A percentile compares a stretch with the other conserved stretches of the same genome.
phyloP scores from a whole-genome alignment of 35 echinoderm and acorn worm species.

The Nesometra sesokonis region DNA sequence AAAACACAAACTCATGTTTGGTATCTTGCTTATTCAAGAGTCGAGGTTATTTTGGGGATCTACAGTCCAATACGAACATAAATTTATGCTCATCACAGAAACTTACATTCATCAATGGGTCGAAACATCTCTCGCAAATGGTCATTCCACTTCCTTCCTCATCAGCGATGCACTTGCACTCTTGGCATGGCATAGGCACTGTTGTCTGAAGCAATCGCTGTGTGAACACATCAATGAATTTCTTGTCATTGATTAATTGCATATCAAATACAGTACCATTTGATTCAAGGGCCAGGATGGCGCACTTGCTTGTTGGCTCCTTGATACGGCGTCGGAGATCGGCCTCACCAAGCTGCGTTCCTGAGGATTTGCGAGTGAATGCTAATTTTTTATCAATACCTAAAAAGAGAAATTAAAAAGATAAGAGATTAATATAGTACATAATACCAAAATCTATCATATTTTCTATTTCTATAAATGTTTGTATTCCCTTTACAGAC shows the following conservation, averaged over 20 bases:
- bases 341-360: constrained; percentile 11
- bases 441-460: no score
- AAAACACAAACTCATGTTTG: no score
- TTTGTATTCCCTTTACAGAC: no score
- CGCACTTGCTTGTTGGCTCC: constrained; percentile 34
- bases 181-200: constrained; percentile 30
- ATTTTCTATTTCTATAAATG: no score
- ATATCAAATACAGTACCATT: constrained; percentile 61
- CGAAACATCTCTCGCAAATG: constrained; percentile 37
- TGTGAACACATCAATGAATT: constrained; percentile 58
- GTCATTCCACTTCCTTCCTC: constrained; percentile 22
- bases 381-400: constrained; percentile 42
- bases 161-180: constrained; percentile 40
- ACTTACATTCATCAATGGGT: background rate
- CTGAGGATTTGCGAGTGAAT: constrained; percentile 65
- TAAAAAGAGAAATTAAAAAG: background rate
- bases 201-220: constrained; percentile 52
- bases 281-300: constrained; percentile 52
- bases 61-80: no score
- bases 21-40: background rate
- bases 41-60: background rate
- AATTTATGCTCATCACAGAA: background rate
- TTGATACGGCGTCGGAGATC: constrained; percentile 23
- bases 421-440: no score
- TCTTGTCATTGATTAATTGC: constrained; percentile 36